Conservation (phyloP, 1,140 invertebrate genomes). For the Brachionus angularis region DNA sequence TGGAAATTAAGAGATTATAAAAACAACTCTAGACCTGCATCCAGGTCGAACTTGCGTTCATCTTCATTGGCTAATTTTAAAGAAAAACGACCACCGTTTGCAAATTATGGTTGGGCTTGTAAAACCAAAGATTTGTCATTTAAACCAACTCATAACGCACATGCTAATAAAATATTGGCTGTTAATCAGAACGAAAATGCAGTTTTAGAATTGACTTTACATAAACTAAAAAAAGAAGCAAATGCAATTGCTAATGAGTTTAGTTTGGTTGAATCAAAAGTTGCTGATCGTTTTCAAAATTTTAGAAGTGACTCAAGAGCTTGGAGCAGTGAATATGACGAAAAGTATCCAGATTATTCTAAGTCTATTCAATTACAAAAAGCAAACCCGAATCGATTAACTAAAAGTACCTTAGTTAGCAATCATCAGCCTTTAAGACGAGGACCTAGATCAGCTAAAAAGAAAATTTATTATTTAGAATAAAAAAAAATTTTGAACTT, state of each 20-base stretch:
- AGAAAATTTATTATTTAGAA: conserved; percentile 31
- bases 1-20: conserved; percentile 36
- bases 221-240: conserved; percentile 40
- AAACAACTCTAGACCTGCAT: neutral
- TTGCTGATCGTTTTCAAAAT: conserved; percentile 6
- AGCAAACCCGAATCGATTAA: conserved; percentile 35
- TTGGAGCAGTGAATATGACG: conserved; percentile 43
- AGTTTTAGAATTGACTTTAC: conserved; percentile 32
- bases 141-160: conserved; percentile 40
- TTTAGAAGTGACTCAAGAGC: conserved; percentile 17
- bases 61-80: conserved; percentile 17
- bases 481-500: neutral
- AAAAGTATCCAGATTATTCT: conserved; percentile 39
- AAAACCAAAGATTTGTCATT: conserved; percentile 25
- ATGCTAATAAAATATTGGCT: conserved; percentile 36
- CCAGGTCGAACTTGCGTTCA: conserved; percentile 12
- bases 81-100: conserved; percentile 33
- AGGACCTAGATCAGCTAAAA: neutral
- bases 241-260: conserved; percentile 28
- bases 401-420: conserved; percentile 31
- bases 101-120: conserved; percentile 34
- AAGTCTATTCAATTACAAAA: conserved; percentile 2
- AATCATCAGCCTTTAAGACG: conserved; percentile 11
- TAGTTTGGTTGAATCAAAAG: conserved; percentile 29
- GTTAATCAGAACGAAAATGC: conserved; percentile 13